Evolutionary conservation across 2,797 vertebrate species (phyloP), one percentile per base, ranked within the genome.

Genomic region (Enoplosus armatus): DNA sequence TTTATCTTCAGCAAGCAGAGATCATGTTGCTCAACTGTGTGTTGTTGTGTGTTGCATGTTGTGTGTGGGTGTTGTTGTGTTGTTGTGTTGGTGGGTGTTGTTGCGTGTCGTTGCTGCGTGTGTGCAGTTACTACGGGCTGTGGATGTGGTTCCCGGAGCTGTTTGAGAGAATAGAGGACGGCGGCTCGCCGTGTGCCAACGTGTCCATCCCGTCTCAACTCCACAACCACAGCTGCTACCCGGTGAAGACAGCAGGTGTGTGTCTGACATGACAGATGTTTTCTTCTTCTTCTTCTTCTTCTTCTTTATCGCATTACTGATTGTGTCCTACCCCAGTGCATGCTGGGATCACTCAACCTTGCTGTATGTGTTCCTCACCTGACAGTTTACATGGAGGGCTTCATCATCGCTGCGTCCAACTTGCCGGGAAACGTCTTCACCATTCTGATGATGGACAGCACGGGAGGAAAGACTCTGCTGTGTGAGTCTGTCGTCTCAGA

Each of bases 101-200:
- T n/a, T n/a, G n/a, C n/a, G n/a, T n/a, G n/a, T n/a, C n/a, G n/a
- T n/a, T n/a, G n/a, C n/a, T n/a, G n/a, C n/a, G 20, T 80, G n/a
- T 86, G 37, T 87, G 18, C 37, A 95, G 95, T 4, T 96, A 94
- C 75, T 96, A 96, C 2, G 95, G 95, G 1, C 90, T 96, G 79
- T 96, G 95, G 95, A 96, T 96, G 95, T 96, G 95, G 95, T 95
- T 96, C 78, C 95, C 95, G 0, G 94, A 94, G 90, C 92, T 96
- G 39, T 94, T 96, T 47, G 76, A 75, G 24, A 89, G 94, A 68
- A 45, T 86, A 0, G 95, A 96, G 66, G 77, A 59, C 0, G 93
- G 93, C 2, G 94, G 95, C 4, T 94, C 94, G 0, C 92, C 95
- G 0, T 96, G 95, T 29, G 72, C 90, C 73, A 94, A 93, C 51